Conservation (phyloP, 2,113 vertebrate genomes). For the Dicerorhinus sumatrensis region DNA sequence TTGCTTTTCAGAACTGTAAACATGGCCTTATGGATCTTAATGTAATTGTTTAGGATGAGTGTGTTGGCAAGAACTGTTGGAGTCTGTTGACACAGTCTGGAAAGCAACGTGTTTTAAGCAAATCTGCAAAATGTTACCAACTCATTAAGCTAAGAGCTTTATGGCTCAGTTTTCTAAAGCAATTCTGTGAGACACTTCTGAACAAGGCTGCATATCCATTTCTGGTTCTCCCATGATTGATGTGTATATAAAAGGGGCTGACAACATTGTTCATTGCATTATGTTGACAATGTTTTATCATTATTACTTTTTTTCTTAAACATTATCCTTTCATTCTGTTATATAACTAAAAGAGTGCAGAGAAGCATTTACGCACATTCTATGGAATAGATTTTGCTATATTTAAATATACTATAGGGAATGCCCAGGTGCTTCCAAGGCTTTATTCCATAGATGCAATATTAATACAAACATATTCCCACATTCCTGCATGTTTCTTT, state of each 20-base stretch:
- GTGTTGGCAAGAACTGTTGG: constrained; percentile 77
- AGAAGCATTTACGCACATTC: neutral
- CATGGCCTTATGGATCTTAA: constrained; percentile 78
- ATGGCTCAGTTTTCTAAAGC: constrained; percentile 66
- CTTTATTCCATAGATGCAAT: neutral
- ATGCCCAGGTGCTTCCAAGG: neutral
- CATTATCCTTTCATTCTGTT: constrained; percentile 14
- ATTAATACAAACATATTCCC: neutral
- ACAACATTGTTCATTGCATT: constrained; percentile 23
- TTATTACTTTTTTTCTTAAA: neutral
- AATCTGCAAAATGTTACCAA: constrained; percentile 81
- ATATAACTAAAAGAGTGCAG: neutral
- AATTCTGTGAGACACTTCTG: constrained; percentile 39
- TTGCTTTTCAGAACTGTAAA: constrained; percentile 81
- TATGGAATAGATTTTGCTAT: neutral
- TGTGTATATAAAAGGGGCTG: constrained; percentile 22
- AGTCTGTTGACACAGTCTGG: constrained; percentile 79
- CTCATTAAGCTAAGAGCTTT: constrained; percentile 80
- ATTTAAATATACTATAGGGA: constrained; percentile 26
- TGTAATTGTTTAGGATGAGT: constrained; percentile 82
- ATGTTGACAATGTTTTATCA: neutral
- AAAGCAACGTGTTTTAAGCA: constrained; percentile 79
- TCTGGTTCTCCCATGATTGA: constrained; percentile 77
- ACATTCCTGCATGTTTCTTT: neutral
- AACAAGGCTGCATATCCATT: constrained; percentile 61